Evolutionary conservation across 2,888 invertebrate species (phyloP), one percentile per base, ranked within the genome.

Genomic region (Leptopterna dolabrata): DNA sequence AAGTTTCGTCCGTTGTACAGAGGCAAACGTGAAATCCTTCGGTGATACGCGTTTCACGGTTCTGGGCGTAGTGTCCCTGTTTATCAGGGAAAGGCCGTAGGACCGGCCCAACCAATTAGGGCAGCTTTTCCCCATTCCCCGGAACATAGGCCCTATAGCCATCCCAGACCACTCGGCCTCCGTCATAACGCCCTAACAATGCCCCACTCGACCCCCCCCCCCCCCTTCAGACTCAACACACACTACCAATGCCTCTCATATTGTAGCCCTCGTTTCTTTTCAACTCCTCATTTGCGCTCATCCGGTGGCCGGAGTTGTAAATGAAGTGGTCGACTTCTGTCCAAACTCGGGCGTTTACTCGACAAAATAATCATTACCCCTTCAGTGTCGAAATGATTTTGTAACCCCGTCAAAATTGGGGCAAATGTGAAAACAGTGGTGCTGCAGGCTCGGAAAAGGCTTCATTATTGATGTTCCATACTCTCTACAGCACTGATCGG

Each of bases 261-360:
- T 73, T 73, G 73, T 16, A 3, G 7, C 16, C n/a, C 36, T 41
- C 36, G 14, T 73, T 73, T 73, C 41, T 73, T 30, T 73, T 73
- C 73, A 73, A 73, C 73, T 41, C 36, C 73, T 73, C 73, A 73
- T 73, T 73, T 73, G 73, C 73, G 36, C 41, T 41, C 73, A 73
- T 73, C 73, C 73, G 73, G 73, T 73, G 73, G 73, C 36, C 19
- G 73, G 73, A 73, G 41, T 73, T 36, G 41, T 36, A 73, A 73
- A 41, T 36, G 73, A n/a, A 73, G 73, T 16, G 41, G 36, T 36
- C 36, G 36, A 36, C n/a, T n/a, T n/a, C n/a, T n/a, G n/a, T n/a
- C 71, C 71, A 11, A 27, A 29, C 71, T 29, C 71, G 13, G 14
- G 29, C 27, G 29, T 30, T 71, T 29, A 71, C 36, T 13, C 27